Conservation (phyloP, 2,113 vertebrate species). For the Pseudorasbora parva region DNA sequence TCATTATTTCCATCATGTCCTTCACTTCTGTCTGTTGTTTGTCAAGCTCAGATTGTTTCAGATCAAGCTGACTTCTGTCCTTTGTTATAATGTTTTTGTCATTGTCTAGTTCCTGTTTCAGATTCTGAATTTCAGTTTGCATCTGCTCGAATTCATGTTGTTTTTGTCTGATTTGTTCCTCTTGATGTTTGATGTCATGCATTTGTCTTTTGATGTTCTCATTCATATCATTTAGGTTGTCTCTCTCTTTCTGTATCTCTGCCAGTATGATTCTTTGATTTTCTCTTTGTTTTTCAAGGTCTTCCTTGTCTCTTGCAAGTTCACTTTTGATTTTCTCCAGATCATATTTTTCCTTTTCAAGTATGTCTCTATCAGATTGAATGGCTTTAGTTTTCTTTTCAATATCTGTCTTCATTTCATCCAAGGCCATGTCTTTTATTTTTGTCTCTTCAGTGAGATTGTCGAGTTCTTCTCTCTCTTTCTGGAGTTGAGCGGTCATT, state of each 20-base stretch:
- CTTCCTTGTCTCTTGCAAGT: background rate
- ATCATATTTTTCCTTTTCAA: conserved; percentile 21
- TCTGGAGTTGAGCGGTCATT: background rate
- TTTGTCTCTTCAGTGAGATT: background rate
- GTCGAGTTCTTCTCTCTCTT: background rate
- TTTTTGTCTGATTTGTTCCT: conserved; percentile 52
- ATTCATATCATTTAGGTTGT: background rate
- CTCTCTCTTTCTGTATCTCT: conserved; percentile 49
- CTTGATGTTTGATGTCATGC: conserved; percentile 45
- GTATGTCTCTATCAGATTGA: conserved; percentile 10
- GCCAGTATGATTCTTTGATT: background rate
- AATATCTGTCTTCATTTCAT: background rate
- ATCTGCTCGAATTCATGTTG: background rate
- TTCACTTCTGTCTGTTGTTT: background rate
- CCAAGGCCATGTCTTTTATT: background rate
- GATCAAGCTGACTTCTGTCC: conserved; percentile 9
- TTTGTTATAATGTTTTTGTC: background rate
- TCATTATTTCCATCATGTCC: background rate
- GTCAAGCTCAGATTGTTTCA: background rate
- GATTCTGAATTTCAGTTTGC: conserved; percentile 5
- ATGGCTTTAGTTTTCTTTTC: background rate
- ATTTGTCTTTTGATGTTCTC: conserved; percentile 3
- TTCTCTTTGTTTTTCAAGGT: conserved; percentile 8
- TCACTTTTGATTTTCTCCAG: conserved; percentile 34
- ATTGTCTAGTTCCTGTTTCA: background rate